Percentiles rank a stretch among this genome's conserved stretches.
phyloP scores from a whole-genome alignment of 2,113 vertebrate genomes.

The Takifugu flavidus region DNA sequence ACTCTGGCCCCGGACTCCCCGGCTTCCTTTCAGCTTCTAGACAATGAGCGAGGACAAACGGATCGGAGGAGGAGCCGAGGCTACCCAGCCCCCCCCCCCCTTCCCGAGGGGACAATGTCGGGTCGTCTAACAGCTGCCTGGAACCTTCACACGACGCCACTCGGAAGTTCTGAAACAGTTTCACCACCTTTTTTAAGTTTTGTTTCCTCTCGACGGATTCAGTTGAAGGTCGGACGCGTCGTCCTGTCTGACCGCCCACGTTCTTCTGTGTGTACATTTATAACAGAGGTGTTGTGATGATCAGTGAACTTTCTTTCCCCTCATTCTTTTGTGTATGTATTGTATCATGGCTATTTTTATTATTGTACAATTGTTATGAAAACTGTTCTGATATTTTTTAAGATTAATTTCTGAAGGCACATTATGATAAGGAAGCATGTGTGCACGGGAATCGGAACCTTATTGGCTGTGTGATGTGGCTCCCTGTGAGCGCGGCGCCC shows the following conservation, averaged over 20 bases:
- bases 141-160: constrained; percentile 45
- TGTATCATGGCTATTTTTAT: constrained; percentile 78
- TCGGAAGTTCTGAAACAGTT: constrained; percentile 29
- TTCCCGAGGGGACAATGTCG: constrained; percentile 23
- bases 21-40: constrained; percentile 71
- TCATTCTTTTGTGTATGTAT: constrained; percentile 72
- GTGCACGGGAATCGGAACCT: constrained; percentile 30
- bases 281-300: constrained; percentile 67
- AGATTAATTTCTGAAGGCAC: constrained; percentile 65
- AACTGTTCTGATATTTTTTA: constrained; percentile 69
- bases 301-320: constrained; percentile 47
- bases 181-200: constrained; percentile 11
- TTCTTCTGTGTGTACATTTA: constrained; percentile 69
- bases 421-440: constrained; percentile 54
- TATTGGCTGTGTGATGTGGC: constrained; percentile 30
- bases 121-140: constrained; percentile 46
- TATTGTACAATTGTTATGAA: constrained; percentile 73
- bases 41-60: constrained; percentile 62
- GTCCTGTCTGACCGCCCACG: constrained; percentile 3
- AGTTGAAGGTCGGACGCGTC: constrained; percentile 16
- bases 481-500: constrained; percentile 44
- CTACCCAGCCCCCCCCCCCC: constrained; percentile 47
- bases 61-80: constrained; percentile 47
- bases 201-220: constrained; percentile 38
- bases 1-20: constrained; percentile 62